Evolutionary conservation across 2,113 vertebrate genomes (phyloP).

Genomic region (Columba livia): DNA sequence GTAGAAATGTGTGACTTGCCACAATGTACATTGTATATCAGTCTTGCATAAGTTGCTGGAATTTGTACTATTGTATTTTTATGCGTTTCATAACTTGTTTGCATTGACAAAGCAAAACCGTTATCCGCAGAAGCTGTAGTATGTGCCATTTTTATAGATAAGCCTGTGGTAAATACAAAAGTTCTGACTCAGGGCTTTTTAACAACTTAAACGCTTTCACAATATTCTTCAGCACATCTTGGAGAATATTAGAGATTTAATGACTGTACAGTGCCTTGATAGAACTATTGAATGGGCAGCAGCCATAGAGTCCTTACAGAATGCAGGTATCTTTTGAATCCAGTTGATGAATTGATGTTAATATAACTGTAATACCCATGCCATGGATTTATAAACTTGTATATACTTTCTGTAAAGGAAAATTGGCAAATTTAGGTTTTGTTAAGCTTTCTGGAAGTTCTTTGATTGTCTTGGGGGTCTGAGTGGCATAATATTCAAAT

Average conservation of each 20-base stretch:
- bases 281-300: slow-evolving; percentile 63
- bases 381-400: neutral
- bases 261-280: slow-evolving; percentile 74
- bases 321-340: neutral
- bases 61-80: neutral
- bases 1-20: neutral
- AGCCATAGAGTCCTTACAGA: slow-evolving; percentile 26
- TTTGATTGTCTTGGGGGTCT: neutral
- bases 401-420: slow-evolving; percentile 55
- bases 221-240: slow-evolving; percentile 47
- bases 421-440: slow-evolving; percentile 23
- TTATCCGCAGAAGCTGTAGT: slow-evolving; percentile 23
- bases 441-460: slow-evolving; percentile 18
- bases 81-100: slow-evolving; percentile 36
- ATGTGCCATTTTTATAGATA: slow-evolving; percentile 52
- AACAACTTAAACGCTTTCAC: slow-evolving; percentile 56
- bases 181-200: slow-evolving; percentile 78
- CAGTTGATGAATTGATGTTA: neutral
- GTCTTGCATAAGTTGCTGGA: neutral
- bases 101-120: slow-evolving; percentile 52
- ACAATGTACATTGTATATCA: neutral
- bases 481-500: neutral
- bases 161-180: slow-evolving; percentile 63
- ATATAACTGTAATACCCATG: neutral
- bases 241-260: slow-evolving; percentile 38